Conservation (phyloP, 1,140 invertebrate species). For the Megalopta genalis region DNA sequence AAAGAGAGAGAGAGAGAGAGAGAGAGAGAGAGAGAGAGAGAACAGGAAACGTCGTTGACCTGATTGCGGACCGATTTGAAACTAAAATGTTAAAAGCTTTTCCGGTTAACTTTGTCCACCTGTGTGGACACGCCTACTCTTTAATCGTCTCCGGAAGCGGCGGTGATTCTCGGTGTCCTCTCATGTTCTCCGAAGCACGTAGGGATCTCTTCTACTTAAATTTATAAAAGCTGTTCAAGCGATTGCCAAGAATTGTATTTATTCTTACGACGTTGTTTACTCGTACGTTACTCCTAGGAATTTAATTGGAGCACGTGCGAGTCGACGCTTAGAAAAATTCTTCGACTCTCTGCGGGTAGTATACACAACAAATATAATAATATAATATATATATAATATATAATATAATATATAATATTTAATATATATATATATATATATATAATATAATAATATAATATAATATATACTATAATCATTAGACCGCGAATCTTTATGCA, state of each 20-base stretch:
- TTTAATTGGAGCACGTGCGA: neutral
- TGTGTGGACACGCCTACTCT: conserved; percentile 17
- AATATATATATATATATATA: no score
- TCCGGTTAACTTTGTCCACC: neutral
- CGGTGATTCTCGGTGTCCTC: neutral
- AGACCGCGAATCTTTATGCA: no score
- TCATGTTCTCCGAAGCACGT: neutral
- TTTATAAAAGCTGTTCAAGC: neutral
- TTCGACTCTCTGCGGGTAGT: no score
- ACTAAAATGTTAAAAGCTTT: no score
- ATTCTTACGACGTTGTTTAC: neutral
- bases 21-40: no score
- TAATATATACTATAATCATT: no score
- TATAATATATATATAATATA: no score
- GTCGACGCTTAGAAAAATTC: neutral
- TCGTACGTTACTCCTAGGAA: neutral
- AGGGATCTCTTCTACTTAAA: neutral
- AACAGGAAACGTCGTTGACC: neutral
- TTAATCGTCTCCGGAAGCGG: neutral
- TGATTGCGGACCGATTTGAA: conserved; percentile 46
- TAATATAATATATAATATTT: no score
- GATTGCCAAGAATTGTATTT: neutral
- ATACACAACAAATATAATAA: no score
- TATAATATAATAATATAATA: no score
- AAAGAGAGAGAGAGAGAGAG: no score